These are phyloP conservation scores for Danio albolineatus DNA, from an alignment of 2,797 vertebrate species.

Conservation along the genomic window DNA sequence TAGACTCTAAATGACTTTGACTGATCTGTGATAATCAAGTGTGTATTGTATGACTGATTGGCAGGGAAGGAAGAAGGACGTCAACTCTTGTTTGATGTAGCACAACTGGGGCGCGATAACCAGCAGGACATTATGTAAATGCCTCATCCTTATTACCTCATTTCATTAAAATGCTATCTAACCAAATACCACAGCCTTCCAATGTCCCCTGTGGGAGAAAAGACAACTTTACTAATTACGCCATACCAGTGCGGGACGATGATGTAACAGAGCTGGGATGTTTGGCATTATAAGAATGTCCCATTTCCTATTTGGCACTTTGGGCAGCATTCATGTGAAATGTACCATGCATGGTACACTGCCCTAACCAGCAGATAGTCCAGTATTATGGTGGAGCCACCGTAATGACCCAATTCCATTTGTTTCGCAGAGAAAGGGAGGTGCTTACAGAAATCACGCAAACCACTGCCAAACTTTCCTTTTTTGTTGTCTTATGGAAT, in stretches of 20 bases:
- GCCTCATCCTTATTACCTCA: slow-evolving; percentile 70
- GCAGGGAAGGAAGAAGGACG: background rate
- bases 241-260: slow-evolving; percentile 71
- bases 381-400: slow-evolving; percentile 64
- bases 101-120: slow-evolving; percentile 69
- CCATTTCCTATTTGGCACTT: slow-evolving; percentile 77
- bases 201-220: slow-evolving; percentile 79
- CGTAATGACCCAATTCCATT: slow-evolving; percentile 50
- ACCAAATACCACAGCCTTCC: slow-evolving; percentile 63
- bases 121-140: slow-evolving; percentile 74
- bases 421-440: slow-evolving; percentile 7
- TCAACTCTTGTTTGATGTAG: slow-evolving; percentile 34
- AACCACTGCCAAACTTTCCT: slow-evolving; percentile 29
- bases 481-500: slow-evolving; percentile 1
- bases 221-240: slow-evolving; percentile 79
- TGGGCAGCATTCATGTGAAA: slow-evolving; percentile 79
- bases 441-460: slow-evolving; percentile 13
- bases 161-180: slow-evolving; percentile 71
- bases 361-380: slow-evolving; percentile 64
- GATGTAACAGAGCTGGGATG: slow-evolving; percentile 82
- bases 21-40: background rate
- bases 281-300: slow-evolving; percentile 83
- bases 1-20: slow-evolving; percentile 1
- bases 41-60: background rate
- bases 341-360: slow-evolving; percentile 74